phyloP scores from a whole-genome alignment of 2,113 vertebrate species.

The Lycaon pictus region DNA sequence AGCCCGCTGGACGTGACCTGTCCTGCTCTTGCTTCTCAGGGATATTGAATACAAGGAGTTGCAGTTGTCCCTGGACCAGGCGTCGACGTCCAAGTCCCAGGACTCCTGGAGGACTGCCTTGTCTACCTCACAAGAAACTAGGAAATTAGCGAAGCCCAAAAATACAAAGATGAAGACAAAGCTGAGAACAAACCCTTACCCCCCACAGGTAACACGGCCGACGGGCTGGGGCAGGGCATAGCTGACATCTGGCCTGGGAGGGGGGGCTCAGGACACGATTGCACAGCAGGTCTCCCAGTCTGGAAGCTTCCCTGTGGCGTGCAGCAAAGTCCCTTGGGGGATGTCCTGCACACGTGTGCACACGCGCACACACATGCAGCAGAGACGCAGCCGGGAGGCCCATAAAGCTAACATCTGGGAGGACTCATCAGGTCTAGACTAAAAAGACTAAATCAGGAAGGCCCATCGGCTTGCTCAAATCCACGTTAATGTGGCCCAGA shows the following conservation, averaged over 20 bases:
- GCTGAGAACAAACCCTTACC: conserved; percentile 91
- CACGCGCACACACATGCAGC: no score
- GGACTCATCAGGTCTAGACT: no score
- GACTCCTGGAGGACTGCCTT: conserved; percentile 90
- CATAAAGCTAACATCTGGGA: rapidly evolving
- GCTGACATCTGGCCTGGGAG: rapidly evolving
- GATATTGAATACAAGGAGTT: conserved; percentile 95
- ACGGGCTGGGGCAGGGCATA: not conserved
- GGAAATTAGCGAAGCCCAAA: conserved; percentile 93
- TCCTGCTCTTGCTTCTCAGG: conserved; percentile 83
- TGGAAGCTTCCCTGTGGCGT: rapidly evolving
- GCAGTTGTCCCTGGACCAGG: conserved; percentile 95
- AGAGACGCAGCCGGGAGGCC: not conserved
- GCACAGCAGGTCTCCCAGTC: no score
- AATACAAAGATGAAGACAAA: conserved; percentile 91
- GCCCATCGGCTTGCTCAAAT: not conserved
- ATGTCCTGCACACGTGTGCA: no score
- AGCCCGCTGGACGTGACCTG: not conserved
- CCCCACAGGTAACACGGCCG: conserved; percentile 88
- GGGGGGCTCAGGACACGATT: rapidly evolving
- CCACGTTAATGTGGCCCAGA: rapidly evolving
- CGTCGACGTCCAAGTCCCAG: conserved; percentile 86
- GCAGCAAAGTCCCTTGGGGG: not conserved
- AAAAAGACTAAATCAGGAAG: not conserved
- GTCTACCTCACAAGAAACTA: conserved; percentile 91